Evolutionary conservation across 2,113 vertebrate species (phyloP).

Genomic region (Xerus inauris): DNA sequence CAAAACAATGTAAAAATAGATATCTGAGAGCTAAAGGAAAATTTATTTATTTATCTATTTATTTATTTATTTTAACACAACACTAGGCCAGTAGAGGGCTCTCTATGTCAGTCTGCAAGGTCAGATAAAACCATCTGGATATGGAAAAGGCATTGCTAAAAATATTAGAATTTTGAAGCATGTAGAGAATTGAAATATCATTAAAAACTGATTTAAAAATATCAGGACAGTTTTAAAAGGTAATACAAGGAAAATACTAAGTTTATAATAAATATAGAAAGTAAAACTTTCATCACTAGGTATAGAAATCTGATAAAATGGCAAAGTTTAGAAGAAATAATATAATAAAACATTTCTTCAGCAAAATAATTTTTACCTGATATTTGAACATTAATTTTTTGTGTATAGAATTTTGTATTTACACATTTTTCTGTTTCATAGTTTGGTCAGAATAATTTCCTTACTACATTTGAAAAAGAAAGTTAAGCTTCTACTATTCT

Average conservation of each 20-base stretch:
- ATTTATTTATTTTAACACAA: background rate
- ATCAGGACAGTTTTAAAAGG: background rate
- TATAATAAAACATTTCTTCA: background rate
- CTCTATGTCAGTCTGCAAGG: slow-evolving; percentile 38
- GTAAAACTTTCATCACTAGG: background rate
- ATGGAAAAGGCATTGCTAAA: background rate
- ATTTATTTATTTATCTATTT: background rate
- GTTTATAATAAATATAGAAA: background rate
- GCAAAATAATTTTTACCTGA: background rate
- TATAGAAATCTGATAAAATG: background rate
- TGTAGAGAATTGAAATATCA: background rate
- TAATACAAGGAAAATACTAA: background rate
- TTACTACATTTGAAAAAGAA: slow-evolving; percentile 13
- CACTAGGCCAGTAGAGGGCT: slow-evolving; percentile 31
- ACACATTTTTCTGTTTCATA: background rate
- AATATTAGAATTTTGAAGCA: slow-evolving; percentile 17
- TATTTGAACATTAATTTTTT: slow-evolving; percentile 20
- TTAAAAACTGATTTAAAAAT: slow-evolving; percentile 18
- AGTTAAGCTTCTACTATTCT: slow-evolving; percentile 1
- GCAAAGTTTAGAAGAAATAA: background rate
- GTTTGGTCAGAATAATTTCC: background rate
- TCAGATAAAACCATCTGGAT: background rate
- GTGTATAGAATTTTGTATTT: background rate
- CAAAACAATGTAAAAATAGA: background rate
- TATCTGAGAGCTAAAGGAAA: background rate